Conservation (phyloP, 2,888 invertebrate genomes). For the Fabriciana adippe region DNA sequence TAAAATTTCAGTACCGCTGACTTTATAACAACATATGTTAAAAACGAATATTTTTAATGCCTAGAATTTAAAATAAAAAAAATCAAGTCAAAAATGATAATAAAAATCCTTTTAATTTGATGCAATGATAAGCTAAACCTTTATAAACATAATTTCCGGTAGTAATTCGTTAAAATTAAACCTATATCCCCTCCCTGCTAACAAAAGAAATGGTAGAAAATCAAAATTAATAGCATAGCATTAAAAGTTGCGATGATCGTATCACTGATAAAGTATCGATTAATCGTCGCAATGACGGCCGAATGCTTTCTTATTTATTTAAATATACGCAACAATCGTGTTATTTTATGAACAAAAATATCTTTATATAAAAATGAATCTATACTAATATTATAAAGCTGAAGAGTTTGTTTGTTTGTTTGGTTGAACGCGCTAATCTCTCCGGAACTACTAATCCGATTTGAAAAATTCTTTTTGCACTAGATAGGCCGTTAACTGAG, state of each 20-base stretch:
- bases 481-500: too few species aligned
- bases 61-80: not conserved
- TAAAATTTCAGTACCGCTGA: too few species aligned
- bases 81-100: not conserved
- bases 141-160: constrained; percentile 9
- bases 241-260: constrained; percentile 43
- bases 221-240: constrained; percentile 38
- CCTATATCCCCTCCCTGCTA: constrained; percentile 5
- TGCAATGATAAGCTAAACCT: constrained; percentile 4
- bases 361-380: not conserved
- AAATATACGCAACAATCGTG: constrained; percentile 9
- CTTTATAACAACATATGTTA: too few species aligned
- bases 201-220: constrained; percentile 33
- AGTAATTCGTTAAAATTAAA: constrained; percentile 14
- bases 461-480: too few species aligned
- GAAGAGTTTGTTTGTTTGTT: too few species aligned
- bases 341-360: not conserved
- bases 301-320: constrained; percentile 28
- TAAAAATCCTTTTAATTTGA: not conserved
- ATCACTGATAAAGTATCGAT: constrained; percentile 35
- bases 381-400: too few species aligned
- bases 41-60: too few species aligned
- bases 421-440: too few species aligned
- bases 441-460: too few species aligned
- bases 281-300: constrained; percentile 34